Conservation (phyloP, 2,113 vertebrate genomes). For the Chunga burmeisteri region DNA sequence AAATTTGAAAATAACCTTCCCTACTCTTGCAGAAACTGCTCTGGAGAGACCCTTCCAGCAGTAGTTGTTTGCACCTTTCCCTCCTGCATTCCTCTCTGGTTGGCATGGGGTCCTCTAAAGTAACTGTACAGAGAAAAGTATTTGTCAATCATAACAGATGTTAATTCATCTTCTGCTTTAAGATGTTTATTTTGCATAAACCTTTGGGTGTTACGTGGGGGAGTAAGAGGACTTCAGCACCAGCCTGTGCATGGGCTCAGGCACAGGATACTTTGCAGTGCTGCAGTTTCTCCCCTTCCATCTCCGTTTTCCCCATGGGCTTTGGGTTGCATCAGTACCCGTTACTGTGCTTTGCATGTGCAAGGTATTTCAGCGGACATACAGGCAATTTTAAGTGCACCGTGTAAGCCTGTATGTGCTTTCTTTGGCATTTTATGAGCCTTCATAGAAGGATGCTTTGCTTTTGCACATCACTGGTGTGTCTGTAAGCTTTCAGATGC, state of each 20-base stretch:
- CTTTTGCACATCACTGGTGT: neutral
- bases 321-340: neutral
- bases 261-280: rapidly evolving
- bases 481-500: rapidly evolving
- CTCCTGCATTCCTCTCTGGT: neutral
- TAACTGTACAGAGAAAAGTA: neutral
- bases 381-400: neutral
- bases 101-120: neutral
- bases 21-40: neutral
- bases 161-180: neutral
- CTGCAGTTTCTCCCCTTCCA: neutral
- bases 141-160: neutral
- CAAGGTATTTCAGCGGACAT: neutral
- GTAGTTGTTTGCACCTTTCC: neutral
- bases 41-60: neutral
- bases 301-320: neutral
- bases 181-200: neutral
- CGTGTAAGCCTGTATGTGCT: neutral
- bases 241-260: neutral
- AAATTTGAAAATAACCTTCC: neutral
- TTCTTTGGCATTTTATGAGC: rapidly evolving
- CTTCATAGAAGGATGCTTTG: neutral
- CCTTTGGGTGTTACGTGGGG: no score
- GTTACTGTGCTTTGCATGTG: neutral
- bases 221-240: neutral